phyloP scores from a whole-genome alignment of 2,113 vertebrate species.

The Marmota monax region DNA sequence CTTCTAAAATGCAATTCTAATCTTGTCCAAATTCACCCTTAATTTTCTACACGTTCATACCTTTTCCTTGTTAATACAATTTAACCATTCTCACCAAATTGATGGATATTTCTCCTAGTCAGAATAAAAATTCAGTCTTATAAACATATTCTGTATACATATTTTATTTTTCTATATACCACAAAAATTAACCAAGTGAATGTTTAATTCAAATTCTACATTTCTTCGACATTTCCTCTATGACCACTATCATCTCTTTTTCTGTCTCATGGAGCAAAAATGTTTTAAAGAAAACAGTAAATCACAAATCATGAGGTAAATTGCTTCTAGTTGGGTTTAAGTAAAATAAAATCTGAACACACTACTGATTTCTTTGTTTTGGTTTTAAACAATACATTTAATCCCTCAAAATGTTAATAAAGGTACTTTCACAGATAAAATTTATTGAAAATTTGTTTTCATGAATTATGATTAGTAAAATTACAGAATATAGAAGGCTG shows the following conservation, averaged over 20 bases:
- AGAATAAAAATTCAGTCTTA: neutral
- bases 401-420: constrained; percentile 12
- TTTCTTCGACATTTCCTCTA: neutral
- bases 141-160: neutral
- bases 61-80: neutral
- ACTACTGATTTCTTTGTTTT: neutral
- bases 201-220: neutral
- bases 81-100: neutral
- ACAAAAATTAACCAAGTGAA: neutral
- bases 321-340: neutral
- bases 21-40: constrained; percentile 32
- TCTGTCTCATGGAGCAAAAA: constrained; percentile 26
- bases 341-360: neutral
- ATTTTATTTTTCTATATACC: neutral
- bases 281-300: constrained; percentile 36
- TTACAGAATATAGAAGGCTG: neutral
- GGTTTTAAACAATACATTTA: neutral
- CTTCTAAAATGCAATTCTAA: constrained; percentile 25
- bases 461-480: constrained; percentile 15
- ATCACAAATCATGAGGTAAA: constrained; percentile 25
- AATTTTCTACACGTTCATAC: neutral
- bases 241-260: neutral
- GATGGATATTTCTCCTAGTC: neutral
- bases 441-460: constrained; percentile 25
- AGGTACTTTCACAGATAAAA: neutral